Evolutionary conservation across 1,140 invertebrate genomes (phyloP), one percentile per base, ranked within the genome.

Genomic region (Nomia melanderi): DNA sequence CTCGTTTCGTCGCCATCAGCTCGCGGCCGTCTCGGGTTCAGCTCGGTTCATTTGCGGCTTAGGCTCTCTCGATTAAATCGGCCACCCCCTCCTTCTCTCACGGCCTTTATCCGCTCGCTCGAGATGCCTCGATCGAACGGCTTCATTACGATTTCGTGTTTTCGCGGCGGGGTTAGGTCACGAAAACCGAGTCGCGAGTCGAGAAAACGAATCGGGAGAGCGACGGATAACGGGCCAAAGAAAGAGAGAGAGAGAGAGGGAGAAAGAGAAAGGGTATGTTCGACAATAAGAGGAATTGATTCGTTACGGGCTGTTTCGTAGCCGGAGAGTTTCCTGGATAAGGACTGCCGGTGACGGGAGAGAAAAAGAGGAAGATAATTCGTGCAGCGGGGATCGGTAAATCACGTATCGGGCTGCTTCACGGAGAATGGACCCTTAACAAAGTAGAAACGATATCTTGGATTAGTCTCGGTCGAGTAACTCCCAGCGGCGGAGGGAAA

Each of bases 391-490:
- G 44, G 67, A 59, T 57, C 53, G 56, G 73, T 84, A 83, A 83
- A 83, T 84, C 81, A 79, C 67, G 53, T 53, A 62, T 76, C 78
- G 78, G 57, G 59, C 72, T 47, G 78, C 56, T 74, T 75, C 80
- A 72, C 67, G 63, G 47, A 70, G 77, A 83, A 84, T 70, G 56
- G 75, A 47, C 41, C 78, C 67, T 77, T 84, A 84, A 84, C 79
- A 81, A 83, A 77, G 77, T 83, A 83, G 80, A 75, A 74, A 77
- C 82, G 82, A 84, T 84, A 80, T 77, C 82, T 71, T 62, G 78
- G 77, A 84, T 84, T 84, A 83, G 82, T 79, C 75, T 50, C 81
- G 82, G 66, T 60, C 57, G 57, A 44, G 50, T 80, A 73, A 73
- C 57, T 64, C 62, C 69, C 31, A 44, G n/a, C 53, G 20, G n/a